Percentiles rank a stretch among this genome's conserved stretches.
These are phyloP conservation scores for Champsocephalus esox DNA, from an alignment of 2,797 vertebrate genomes.

Conservation along the genomic window DNA sequence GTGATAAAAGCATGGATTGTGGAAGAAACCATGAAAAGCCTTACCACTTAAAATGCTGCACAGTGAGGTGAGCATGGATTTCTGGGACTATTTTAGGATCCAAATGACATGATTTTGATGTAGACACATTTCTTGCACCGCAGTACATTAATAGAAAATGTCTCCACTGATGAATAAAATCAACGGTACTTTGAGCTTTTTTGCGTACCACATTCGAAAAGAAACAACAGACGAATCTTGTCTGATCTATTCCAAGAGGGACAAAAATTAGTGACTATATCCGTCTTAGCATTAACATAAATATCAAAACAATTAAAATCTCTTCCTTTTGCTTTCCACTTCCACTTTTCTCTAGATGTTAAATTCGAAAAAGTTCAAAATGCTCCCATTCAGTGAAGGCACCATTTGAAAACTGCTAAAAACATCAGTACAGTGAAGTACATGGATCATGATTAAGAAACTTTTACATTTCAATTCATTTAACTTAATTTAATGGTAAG, in stretches of 20 bases:
- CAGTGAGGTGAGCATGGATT: constrained; percentile 5
- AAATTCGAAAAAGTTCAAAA: no score
- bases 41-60: neutral
- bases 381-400: no score
- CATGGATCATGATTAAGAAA: neutral
- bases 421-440: neutral
- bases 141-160: neutral
- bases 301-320: no score
- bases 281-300: no score
- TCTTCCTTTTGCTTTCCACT: neutral
- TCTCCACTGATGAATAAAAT: neutral
- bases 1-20: constrained; percentile 23
- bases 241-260: no score
- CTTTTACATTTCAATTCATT: neutral
- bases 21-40: constrained; percentile 1
- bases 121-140: constrained; percentile 6
- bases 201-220: no score
- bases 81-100: constrained; percentile 40
- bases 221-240: neutral
- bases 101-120: neutral
- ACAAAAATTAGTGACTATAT: no score
- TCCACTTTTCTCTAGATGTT: neutral
- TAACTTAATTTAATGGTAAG: constrained; percentile 8
- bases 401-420: no score
- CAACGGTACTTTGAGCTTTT: neutral